phyloP scores from a whole-genome alignment of 2,888 invertebrate species.

The Trichogramma evanescens region DNA sequence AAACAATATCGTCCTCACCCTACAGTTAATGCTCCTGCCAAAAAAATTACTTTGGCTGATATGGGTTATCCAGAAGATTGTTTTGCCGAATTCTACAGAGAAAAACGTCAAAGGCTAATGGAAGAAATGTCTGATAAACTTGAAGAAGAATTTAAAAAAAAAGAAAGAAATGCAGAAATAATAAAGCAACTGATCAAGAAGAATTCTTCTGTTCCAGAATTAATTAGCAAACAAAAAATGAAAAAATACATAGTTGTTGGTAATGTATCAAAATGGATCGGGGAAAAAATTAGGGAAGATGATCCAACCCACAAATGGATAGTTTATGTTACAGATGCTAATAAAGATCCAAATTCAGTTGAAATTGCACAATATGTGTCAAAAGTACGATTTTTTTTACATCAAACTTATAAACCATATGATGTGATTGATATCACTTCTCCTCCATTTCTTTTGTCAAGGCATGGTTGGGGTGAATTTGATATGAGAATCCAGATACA shows the following conservation, averaged over 20 bases:
- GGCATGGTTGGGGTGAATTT: conserved; percentile 91
- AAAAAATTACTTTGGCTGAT: neutral
- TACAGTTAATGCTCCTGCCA: conserved; percentile 52
- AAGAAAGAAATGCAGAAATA: conserved; percentile 1
- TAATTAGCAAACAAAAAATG: conserved; percentile 24
- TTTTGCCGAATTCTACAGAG: neutral
- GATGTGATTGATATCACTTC: conserved; percentile 75
- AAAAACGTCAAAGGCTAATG: conserved; percentile 12
- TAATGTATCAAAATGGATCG: conserved; percentile 80
- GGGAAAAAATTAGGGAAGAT: conserved; percentile 61
- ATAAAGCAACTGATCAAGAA: neutral
- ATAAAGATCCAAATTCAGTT: conserved; percentile 47
- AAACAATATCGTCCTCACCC: conserved; percentile 63
- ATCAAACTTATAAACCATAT: conserved; percentile 81
- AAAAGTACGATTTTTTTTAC: conserved; percentile 72
- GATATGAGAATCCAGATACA: conserved; percentile 73
- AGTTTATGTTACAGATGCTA: conserved; percentile 72
- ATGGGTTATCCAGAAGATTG: neutral
- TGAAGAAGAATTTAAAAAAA: conserved; percentile 1
- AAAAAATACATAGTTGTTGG: conserved; percentile 50
- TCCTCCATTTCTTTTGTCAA: conserved; percentile 74
- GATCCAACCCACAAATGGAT: conserved; percentile 84
- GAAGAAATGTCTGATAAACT: neutral
- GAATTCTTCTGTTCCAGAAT: neutral
- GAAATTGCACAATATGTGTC: conserved; percentile 59